Base-by-base conservation (phyloP, 35 echinoderm and acorn worm genomes). In the Ophiothrix spiculata region DNA sequence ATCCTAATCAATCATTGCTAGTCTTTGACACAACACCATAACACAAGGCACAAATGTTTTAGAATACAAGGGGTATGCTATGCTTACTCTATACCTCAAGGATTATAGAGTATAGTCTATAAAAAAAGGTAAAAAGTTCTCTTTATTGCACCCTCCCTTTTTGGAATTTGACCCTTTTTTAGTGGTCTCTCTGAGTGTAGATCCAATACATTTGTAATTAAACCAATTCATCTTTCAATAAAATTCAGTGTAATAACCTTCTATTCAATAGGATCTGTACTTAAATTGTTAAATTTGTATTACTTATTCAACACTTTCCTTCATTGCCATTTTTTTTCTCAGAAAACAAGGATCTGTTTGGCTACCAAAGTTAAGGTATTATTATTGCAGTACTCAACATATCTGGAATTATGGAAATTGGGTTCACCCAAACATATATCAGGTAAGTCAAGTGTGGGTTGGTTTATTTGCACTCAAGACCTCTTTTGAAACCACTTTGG, bases 401-500 rank as follows among this genome's bases (percentile, higher is more conserved):
- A 76, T 19, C 75, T 99, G 32, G 96, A 99, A 39, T 33, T 99
- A 6, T 99, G 96, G 96, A 94, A 56, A 77, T 89, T 99, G 28
- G 96, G 96, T 25, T 54, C 84, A 19, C 79, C 94, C 77, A n/a
- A 56, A 34, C 37, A n/a, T 19, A 77, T 74, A n/a, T 83, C 81
- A 85, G 86, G 91, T 88, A 89, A 39, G 42, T 29, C n/a, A n/a
- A n/a, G n/a, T n/a, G n/a, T n/a, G n/a, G n/a, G n/a, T n/a, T n/a
- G n/a, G n/a, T n/a, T n/a, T n/a, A n/a, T n/a, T n/a, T n/a, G n/a
- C n/a, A n/a, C n/a, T n/a, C n/a, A n/a, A n/a, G n/a, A n/a, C n/a
- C n/a, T n/a, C n/a, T n/a, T n/a, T n/a, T n/a, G n/a, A n/a, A n/a
- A n/a, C n/a, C n/a, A n/a, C n/a, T n/a, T n/a, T n/a, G n/a, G n/a